Evolutionary conservation across 2,797 vertebrate species (phyloP).

Genomic region (Ctenosaura bakeri): DNA sequence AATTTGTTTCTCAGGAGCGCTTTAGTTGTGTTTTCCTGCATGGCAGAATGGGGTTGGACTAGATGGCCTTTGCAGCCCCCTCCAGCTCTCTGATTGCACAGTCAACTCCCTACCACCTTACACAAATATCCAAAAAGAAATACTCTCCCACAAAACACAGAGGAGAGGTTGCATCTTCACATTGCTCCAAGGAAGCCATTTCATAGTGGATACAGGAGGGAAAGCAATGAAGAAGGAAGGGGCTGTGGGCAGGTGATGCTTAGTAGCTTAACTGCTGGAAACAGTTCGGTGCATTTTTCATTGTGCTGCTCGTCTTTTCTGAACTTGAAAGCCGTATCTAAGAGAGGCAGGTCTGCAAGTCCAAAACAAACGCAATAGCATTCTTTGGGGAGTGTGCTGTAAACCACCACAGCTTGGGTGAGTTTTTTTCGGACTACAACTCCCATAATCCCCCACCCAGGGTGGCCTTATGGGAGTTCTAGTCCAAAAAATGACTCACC

Average conservation of each 20-base stretch:
- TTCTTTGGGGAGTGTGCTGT: too few relatives aligned
- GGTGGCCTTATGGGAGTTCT: neutral
- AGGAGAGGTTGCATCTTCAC: too few relatives aligned
- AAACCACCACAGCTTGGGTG: neutral
- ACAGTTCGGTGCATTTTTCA: too few relatives aligned
- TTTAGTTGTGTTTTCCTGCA: neutral
- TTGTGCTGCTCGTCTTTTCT: too few relatives aligned
- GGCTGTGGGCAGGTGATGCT: too few relatives aligned
- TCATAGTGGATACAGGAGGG: neutral
- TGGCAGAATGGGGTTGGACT: neutral
- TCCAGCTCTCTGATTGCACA: neutral
- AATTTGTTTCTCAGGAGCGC: neutral
- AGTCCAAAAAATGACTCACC: neutral
- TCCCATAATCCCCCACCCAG: neutral
- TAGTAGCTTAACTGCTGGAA: too few relatives aligned
- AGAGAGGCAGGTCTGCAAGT: neutral
- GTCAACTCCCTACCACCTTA: too few relatives aligned
- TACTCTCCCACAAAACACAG: too few relatives aligned
- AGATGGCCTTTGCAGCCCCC: neutral
- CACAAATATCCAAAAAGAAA: too few relatives aligned
- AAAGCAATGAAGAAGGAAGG: neutral
- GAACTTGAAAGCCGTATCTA: too few relatives aligned
- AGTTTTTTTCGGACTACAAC: neutral
- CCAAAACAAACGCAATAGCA: neutral
- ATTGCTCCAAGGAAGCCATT: too few relatives aligned